Conservation (phyloP, 2,888 invertebrate species). For the Hedychridium roseum region DNA sequence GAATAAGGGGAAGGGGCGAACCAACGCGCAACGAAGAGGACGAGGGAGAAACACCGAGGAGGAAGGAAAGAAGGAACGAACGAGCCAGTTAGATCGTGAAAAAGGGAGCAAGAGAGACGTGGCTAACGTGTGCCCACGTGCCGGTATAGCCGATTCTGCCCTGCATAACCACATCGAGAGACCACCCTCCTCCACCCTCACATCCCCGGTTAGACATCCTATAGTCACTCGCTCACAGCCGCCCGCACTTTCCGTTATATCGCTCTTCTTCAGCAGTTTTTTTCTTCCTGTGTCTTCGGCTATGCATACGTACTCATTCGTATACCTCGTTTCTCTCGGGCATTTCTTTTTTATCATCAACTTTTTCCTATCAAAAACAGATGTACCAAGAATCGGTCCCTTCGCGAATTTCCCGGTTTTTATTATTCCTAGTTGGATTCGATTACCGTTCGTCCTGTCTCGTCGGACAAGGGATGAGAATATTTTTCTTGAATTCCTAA, state of each 20-base stretch:
- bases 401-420: too few relatives aligned
- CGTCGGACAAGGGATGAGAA: too few relatives aligned
- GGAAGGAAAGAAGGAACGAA: slow-evolving; percentile 19
- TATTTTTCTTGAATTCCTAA: too few relatives aligned
- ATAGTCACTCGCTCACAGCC: slow-evolving; percentile 10
- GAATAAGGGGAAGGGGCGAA: slow-evolving; percentile 38
- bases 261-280: neutral
- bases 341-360: too few relatives aligned
- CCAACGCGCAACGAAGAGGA: slow-evolving; percentile 27
- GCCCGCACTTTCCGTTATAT: slow-evolving; percentile 5
- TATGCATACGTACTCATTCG: too few relatives aligned
- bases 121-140: slow-evolving; percentile 42
- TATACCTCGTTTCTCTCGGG: neutral
- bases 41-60: slow-evolving; percentile 26
- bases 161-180: slow-evolving; percentile 41
- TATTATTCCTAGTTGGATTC: too few relatives aligned
- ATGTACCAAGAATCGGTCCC: too few relatives aligned
- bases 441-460: too few relatives aligned
- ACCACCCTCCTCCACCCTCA: slow-evolving; percentile 27
- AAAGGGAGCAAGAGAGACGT: slow-evolving; percentile 12
- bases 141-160: slow-evolving; percentile 46
- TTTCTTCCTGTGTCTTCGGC: slow-evolving; percentile 1
- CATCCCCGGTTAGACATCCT: slow-evolving; percentile 26
- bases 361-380: too few relatives aligned
- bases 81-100: too few relatives aligned